Percentiles rank a stretch among this genome's conserved stretches.
Evolutionary conservation across 2,888 invertebrate genomes (phyloP).

Genomic region (Esperia sulphurella): DNA sequence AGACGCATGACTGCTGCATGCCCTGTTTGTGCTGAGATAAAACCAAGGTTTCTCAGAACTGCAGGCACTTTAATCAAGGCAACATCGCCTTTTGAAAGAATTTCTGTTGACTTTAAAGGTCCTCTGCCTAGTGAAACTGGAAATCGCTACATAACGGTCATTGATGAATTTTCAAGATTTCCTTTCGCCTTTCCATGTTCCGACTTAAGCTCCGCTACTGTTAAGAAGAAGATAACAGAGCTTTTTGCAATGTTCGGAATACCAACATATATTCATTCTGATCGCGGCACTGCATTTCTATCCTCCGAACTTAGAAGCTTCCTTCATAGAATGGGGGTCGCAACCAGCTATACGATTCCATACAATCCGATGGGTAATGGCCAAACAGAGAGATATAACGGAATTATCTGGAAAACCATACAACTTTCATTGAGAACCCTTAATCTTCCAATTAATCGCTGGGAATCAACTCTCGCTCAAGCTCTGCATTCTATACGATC

Average conservation of each 20-base stretch:
- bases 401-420: no score
- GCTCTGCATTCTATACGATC: no score
- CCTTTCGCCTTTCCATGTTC: conserved; percentile 13
- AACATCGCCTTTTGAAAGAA: background rate
- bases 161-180: conserved; percentile 14
- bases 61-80: background rate
- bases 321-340: no score
- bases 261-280: no score
- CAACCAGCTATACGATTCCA: no score
- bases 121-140: conserved; percentile 12
- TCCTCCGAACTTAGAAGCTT: no score
- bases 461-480: no score
- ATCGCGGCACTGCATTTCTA: no score
- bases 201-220: conserved; percentile 6
- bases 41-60: background rate
- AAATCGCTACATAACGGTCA: conserved; percentile 13
- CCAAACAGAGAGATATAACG: no score
- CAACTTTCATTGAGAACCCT: no score
- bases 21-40: background rate
- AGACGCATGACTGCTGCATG: background rate
- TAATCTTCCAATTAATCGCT: no score
- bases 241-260: conserved; percentile 7
- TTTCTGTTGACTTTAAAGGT: conserved; percentile 18
- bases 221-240: conserved; percentile 7
- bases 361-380: no score